Evolutionary conservation across 1,140 invertebrate species (phyloP).

Genomic region (Dendroctonus ponderosae): DNA sequence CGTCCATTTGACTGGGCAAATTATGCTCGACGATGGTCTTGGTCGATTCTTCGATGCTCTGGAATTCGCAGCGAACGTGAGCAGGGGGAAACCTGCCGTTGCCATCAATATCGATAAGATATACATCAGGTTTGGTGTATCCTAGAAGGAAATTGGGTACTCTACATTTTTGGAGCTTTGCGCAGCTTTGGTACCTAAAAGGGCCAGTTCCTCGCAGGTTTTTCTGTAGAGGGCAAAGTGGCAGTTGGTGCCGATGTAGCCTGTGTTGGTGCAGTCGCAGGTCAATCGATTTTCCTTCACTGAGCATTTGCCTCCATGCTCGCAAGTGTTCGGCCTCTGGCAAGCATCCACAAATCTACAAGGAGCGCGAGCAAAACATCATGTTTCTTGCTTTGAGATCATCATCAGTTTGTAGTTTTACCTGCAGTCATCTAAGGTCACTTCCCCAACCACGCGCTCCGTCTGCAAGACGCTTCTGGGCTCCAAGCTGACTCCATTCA

Average conservation of each 20-base stretch:
- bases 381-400: neutral
- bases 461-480: conserved; percentile 77
- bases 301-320: conserved; percentile 86
- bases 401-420: conserved; percentile 4
- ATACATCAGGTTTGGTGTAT: conserved; percentile 84
- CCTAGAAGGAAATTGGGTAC: conserved; percentile 46
- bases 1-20: conserved; percentile 84
- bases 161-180: neutral
- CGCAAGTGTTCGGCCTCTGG: conserved; percentile 82
- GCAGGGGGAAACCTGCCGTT: conserved; percentile 88
- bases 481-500: conserved; percentile 74
- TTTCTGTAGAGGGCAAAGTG: conserved; percentile 88
- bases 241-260: conserved; percentile 87
- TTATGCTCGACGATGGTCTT: conserved; percentile 92
- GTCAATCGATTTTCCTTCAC: conserved; percentile 82
- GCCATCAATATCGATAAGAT: conserved; percentile 89
- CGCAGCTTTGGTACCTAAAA: conserved; percentile 57
- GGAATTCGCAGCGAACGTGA: conserved; percentile 88
- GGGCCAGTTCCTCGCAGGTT: conserved; percentile 88
- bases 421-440: conserved; percentile 84
- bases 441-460: conserved; percentile 77
- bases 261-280: conserved; percentile 86
- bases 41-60: conserved; percentile 78
- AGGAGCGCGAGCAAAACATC: neutral
- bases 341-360: conserved; percentile 82